Conservation (phyloP, 2,797 vertebrate genomes). For the Ctenopoma multispine region DNA sequence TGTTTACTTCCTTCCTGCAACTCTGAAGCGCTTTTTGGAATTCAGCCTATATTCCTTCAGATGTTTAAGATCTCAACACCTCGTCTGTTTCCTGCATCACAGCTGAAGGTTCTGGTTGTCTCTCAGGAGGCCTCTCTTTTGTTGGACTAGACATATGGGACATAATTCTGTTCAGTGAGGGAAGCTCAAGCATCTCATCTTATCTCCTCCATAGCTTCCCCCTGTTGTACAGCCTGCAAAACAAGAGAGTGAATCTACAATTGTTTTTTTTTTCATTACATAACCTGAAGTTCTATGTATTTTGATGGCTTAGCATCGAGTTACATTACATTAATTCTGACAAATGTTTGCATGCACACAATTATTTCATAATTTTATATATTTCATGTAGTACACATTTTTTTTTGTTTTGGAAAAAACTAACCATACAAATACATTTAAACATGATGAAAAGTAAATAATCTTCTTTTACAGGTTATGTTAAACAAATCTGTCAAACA, state of each 20-base stretch:
- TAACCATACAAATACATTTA: neutral
- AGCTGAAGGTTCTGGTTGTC: conserved; percentile 57
- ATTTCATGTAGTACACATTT: neutral
- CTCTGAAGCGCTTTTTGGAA: conserved; percentile 58
- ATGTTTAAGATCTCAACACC: conserved; percentile 71
- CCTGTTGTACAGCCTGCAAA: conserved; percentile 47
- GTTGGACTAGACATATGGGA: conserved; percentile 74
- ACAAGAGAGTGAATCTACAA: conserved; percentile 51
- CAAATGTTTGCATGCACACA: neutral
- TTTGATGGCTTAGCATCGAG: neutral
- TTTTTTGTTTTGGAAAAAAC: neutral
- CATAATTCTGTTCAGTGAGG: conserved; percentile 69
- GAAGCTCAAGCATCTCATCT: conserved; percentile 60
- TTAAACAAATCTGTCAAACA: conserved; percentile 1
- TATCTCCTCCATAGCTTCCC: conserved; percentile 49
- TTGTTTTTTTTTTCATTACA: conserved; percentile 25
- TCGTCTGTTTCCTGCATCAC: conserved; percentile 64
- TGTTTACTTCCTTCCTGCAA: conserved; percentile 66
- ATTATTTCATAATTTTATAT: neutral
- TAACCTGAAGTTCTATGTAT: conserved; percentile 29
- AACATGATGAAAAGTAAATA: neutral
- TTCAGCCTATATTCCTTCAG: conserved; percentile 66
- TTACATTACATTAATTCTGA: neutral
- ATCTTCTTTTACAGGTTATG: neutral
- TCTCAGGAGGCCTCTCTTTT: conserved; percentile 71